phyloP scores from a whole-genome alignment of 2,888 invertebrate genomes.

The Atrina japonica region DNA sequence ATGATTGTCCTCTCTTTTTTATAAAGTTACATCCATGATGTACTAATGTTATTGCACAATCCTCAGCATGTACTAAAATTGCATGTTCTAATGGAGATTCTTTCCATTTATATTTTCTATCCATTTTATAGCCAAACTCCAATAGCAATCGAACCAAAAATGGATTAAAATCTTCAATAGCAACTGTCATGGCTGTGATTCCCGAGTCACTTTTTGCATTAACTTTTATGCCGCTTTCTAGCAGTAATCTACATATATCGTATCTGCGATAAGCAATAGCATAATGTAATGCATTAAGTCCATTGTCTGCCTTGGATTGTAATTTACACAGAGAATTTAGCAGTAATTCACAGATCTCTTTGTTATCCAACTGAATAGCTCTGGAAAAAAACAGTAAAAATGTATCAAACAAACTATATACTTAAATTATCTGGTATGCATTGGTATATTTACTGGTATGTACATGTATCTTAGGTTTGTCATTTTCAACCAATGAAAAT shows the following conservation, averaged over 20 bases:
- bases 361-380: conserved; percentile 72
- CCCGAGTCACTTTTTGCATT: conserved; percentile 69
- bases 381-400: conserved; percentile 54
- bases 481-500: no score
- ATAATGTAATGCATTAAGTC: conserved; percentile 74
- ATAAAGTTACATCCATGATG: conserved; percentile 69
- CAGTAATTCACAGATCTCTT: conserved; percentile 69
- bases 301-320: conserved; percentile 68
- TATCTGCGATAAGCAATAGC: conserved; percentile 73
- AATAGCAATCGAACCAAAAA: conserved; percentile 71
- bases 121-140: conserved; percentile 73
- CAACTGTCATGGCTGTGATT: conserved; percentile 75
- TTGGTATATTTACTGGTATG: no score
- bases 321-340: conserved; percentile 74
- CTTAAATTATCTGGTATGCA: no score
- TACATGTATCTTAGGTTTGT: no score
- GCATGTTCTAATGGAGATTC: conserved; percentile 76
- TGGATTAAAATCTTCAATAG: conserved; percentile 73
- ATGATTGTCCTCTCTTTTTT: conserved; percentile 61
- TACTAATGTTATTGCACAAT: conserved; percentile 74
- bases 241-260: conserved; percentile 69
- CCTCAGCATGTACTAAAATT: conserved; percentile 70
- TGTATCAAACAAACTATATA: not conserved
- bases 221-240: conserved; percentile 67
- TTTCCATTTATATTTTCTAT: conserved; percentile 70